phyloP scores from a whole-genome alignment of 2,888 invertebrate genomes.

The Sericinus montela region DNA sequence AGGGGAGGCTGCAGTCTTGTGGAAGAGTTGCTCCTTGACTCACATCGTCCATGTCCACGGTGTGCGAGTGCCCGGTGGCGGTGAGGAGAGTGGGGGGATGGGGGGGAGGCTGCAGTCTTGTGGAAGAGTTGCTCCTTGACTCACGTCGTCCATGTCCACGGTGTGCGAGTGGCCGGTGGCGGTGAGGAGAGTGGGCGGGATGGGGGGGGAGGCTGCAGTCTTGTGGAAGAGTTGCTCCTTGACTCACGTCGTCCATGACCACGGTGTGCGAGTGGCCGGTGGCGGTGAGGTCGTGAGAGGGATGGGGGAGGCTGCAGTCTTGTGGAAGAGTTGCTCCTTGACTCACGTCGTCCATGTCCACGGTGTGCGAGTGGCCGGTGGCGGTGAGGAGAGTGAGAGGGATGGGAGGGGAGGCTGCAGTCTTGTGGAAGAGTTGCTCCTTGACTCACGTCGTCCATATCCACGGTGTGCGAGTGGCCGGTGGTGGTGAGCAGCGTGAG shows the following conservation, averaged over 20 bases:
- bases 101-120: conserved; percentile 82
- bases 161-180: conserved; percentile 91
- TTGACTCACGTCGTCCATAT: conserved; percentile 86
- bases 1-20: conserved; percentile 82
- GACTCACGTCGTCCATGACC: conserved; percentile 94
- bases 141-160: conserved; percentile 90
- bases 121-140: conserved; percentile 95
- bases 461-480: conserved; percentile 91
- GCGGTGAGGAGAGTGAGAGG: conserved; percentile 88
- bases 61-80: no score
- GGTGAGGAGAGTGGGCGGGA: conserved; percentile 88
- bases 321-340: conserved; percentile 96
- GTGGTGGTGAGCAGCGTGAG: conserved; percentile 87
- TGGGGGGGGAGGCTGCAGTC: conserved; percentile 76
- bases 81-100: no score
- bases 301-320: no score
- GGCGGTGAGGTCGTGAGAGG: no score
- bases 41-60: conserved; percentile 92
- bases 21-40: conserved; percentile 95
- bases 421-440: conserved; percentile 95
- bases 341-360: conserved; percentile 91
- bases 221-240: conserved; percentile 95
- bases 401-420: conserved; percentile 76
- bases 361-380: conserved; percentile 91
- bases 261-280: no score